Percentiles rank a stretch among this genome's conserved stretches.
Conservation (phyloP, 1,140 invertebrate genomes). For the Hypsibius dujardini region DNA sequence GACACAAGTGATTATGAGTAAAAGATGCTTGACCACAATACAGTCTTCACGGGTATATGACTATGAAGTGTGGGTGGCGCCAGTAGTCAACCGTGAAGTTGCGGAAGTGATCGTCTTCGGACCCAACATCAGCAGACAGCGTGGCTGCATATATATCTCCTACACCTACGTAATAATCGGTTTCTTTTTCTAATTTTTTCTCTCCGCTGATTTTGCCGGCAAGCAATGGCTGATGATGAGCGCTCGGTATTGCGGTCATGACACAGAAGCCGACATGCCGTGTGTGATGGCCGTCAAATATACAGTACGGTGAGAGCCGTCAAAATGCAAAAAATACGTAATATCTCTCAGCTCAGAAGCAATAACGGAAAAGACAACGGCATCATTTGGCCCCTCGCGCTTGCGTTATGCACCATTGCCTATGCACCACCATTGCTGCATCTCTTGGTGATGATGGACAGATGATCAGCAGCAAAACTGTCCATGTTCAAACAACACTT, state of each 20-base stretch:
- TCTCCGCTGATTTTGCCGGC: not conserved
- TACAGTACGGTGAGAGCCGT: not conserved
- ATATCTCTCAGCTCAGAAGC: not conserved
- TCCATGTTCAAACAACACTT: too few relatives aligned
- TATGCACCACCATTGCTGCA: too few relatives aligned
- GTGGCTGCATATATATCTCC: not conserved
- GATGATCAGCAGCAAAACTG: too few relatives aligned
- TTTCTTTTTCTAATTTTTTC: too few relatives aligned
- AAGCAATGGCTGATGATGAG: conserved; percentile 2
- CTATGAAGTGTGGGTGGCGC: not conserved
- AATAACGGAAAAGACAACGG: not conserved
- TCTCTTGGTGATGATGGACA: too few relatives aligned
- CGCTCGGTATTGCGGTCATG: not conserved
- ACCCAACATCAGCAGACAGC: not conserved
- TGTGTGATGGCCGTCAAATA: too few relatives aligned
- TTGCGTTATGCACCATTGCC: not conserved
- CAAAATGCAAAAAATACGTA: not conserved
- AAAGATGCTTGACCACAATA: too few relatives aligned
- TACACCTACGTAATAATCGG: too few relatives aligned
- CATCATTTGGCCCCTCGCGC: too few relatives aligned
- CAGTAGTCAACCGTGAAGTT: not conserved
- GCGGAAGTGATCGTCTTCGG: not conserved
- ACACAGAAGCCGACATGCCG: too few relatives aligned
- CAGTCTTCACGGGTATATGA: too few relatives aligned
- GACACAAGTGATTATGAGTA: too few relatives aligned